Evolutionary conservation across 2,113 vertebrate genomes (phyloP), one percentile per base, ranked within the genome.

Genomic region (Neogobius melanostomus): DNA sequence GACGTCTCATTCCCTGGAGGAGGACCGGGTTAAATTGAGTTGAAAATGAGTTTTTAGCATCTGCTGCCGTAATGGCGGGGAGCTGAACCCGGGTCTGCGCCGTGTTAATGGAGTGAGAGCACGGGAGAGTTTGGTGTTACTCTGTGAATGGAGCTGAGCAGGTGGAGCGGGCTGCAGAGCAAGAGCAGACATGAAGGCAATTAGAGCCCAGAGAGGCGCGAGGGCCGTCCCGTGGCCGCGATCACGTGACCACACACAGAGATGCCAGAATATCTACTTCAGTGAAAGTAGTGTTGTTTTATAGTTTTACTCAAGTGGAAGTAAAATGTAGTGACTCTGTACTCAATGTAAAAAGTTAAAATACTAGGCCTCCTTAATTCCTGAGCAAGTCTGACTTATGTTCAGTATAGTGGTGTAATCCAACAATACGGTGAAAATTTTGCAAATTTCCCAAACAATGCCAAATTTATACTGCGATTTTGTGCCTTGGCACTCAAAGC

Each of bases 21-120:
- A 76, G 75, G 84, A 80, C 85, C 88, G 89, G 91, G 93, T 93
- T 94, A 93, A 94, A 93, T 92, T 92, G 93, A 92, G 89, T 93
- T 93, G 93, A 93, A 93, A 93, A 94, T 93, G 87, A 93, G 90
- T 89, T 93, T 92, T 92, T 91, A 93, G 90, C 92, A 90, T 90
- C 89, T 85, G 77, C 88, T 84, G 85, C 87, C 86, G 85, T 91
- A 92, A 91, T 93, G 91, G 90, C 88, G 17, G 91, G 86, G 77
- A 90, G 89, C 87, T 91, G 88, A 92, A 91, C 86, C 86, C 86
- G 85, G 83, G 86, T 90, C 77, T 91, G 89, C 89, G 91, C 91
- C 89, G 86, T 82, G 92, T 94, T 94, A 94, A 93, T 94, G 91
- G 92, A 93, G 93, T 92, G 92, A 91, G 89, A 93, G 87, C 92